These are phyloP conservation scores for Zosterops borbonicus DNA, from an alignment of 2,113 vertebrate species.

Conservation along the genomic window DNA sequence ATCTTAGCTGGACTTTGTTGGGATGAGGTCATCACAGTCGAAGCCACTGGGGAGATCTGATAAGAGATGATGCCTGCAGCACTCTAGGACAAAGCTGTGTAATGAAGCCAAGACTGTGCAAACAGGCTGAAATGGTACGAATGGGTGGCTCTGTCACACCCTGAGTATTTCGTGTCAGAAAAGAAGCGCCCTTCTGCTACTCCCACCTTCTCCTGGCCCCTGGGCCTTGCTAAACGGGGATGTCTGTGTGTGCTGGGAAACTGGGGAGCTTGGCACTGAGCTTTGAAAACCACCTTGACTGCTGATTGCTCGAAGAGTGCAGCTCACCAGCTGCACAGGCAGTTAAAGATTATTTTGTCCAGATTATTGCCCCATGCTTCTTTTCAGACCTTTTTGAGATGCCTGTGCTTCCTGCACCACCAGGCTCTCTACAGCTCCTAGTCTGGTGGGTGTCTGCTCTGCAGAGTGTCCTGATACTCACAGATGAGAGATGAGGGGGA, in stretches of 20 bases:
- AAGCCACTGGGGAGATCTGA: not conserved
- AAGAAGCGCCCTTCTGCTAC: not conserved
- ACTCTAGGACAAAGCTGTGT: not conserved
- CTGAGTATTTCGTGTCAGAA: not conserved
- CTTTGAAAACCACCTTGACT: not conserved
- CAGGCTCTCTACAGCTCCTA: not conserved
- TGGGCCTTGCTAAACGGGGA: not conserved
- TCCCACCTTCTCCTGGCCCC: not conserved
- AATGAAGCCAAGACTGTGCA: not conserved
- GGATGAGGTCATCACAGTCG: not conserved
- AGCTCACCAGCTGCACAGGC: not conserved
- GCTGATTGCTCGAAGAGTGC: not conserved
- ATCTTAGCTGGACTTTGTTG: not conserved
- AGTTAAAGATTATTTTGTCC: not conserved
- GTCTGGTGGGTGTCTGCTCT: rapidly evolving
- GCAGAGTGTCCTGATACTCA: not conserved
- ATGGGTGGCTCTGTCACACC: not conserved
- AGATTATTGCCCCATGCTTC: not conserved
- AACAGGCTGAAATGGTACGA: not conserved
- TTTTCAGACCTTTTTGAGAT: not conserved
- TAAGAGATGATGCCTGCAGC: not conserved
- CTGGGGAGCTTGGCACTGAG: not conserved
- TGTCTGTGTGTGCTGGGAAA: not conserved
- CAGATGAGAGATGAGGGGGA: not conserved
- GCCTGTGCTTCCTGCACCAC: not conserved